Conservation (phyloP, 1,140 invertebrate genomes). For the Lordiphosa clarofinis region DNA sequence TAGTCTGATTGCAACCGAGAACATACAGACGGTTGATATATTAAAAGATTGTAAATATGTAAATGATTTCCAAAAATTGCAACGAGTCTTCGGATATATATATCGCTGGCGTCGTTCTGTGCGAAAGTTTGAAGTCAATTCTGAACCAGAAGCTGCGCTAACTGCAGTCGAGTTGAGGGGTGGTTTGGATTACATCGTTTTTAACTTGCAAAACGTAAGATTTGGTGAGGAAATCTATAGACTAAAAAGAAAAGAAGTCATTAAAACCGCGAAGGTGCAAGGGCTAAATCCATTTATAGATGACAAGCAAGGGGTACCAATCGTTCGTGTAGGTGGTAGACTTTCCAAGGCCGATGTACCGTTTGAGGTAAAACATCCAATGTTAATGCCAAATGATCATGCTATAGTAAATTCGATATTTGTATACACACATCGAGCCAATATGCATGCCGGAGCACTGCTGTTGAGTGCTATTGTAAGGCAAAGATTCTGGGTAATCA, state of each 20-base stretch:
- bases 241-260: not conserved
- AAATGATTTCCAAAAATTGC: slow-evolving; percentile 4
- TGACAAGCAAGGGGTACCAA: slow-evolving; percentile 1
- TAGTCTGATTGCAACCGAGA: slow-evolving; percentile 3
- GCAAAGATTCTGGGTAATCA: slow-evolving; percentile 1
- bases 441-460: slow-evolving; percentile 14
- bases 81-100: slow-evolving; percentile 11
- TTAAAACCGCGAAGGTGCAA: slow-evolving; percentile 10
- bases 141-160: not conserved
- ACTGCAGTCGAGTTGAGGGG: slow-evolving; percentile 3
- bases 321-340: slow-evolving; percentile 12
- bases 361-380: not conserved
- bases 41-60: slow-evolving; percentile 5
- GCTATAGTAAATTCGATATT: slow-evolving; percentile 1
- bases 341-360: slow-evolving; percentile 6
- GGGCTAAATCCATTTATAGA: slow-evolving; percentile 6
- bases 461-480: slow-evolving; percentile 11
- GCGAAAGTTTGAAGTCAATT: not conserved
- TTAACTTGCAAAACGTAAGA: not conserved
- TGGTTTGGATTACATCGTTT: slow-evolving; percentile 10
- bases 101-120: slow-evolving; percentile 1
- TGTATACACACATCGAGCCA: slow-evolving; percentile 3
- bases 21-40: not conserved
- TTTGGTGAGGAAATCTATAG: not conserved
- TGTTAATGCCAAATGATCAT: slow-evolving; percentile 7